Evolutionary conservation across 2,797 vertebrate genomes (phyloP).

Genomic region (Bryconaethiops microstoma): DNA sequence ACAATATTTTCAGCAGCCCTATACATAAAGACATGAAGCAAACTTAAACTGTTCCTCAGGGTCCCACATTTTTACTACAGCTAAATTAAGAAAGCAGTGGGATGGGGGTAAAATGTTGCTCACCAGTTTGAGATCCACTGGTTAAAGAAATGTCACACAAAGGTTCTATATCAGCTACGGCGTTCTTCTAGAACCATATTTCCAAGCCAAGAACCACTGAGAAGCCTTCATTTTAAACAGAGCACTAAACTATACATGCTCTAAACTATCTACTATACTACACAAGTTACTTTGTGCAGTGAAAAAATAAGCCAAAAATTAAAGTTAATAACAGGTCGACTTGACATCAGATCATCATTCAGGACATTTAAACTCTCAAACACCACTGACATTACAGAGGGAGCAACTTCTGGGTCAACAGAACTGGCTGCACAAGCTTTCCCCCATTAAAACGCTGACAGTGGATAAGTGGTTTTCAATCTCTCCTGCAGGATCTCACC

Average conservation of each 20-base stretch:
- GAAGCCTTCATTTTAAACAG: neutral
- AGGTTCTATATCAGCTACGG: neutral
- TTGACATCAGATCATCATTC: neutral
- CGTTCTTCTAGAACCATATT: neutral
- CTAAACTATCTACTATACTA: too few relatives aligned
- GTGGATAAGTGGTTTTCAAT: neutral
- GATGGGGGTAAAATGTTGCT: too few relatives aligned
- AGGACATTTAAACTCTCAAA: neutral
- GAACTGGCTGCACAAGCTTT: neutral
- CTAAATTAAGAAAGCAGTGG: too few relatives aligned
- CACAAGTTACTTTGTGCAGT: too few relatives aligned
- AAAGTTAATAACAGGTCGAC: slow-evolving; percentile 7
- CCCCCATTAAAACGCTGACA: neutral
- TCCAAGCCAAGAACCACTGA: neutral
- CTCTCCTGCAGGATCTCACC: neutral
- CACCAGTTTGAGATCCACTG: too few relatives aligned
- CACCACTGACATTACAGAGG: neutral
- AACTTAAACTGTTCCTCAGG: too few relatives aligned
- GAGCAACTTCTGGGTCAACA: slow-evolving; percentile 17
- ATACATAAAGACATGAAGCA: too few relatives aligned
- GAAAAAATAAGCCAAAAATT: too few relatives aligned
- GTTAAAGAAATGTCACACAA: neutral
- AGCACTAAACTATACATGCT: neutral
- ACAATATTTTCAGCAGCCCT: too few relatives aligned
- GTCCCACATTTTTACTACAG: too few relatives aligned